A percentile compares a stretch with the other conserved stretches of the same genome.
These are phyloP conservation scores for Nyctalus aviator DNA, from an alignment of 2,797 vertebrate species.

Conservation along the genomic window DNA sequence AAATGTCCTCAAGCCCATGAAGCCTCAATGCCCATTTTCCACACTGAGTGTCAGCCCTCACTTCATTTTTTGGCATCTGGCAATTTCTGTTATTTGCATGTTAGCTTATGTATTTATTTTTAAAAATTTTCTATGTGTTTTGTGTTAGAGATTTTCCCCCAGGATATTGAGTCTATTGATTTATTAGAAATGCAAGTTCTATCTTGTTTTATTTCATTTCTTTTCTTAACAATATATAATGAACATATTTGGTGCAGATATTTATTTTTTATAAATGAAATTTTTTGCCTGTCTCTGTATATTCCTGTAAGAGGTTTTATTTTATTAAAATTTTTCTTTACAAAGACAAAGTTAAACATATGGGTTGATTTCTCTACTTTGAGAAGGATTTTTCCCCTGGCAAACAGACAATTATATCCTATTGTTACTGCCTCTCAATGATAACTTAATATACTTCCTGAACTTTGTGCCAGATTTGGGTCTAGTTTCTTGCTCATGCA, in stretches of 20 bases:
- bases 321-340: slow-evolving; percentile 26
- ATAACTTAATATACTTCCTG: slow-evolving; percentile 38
- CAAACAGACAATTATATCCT: slow-evolving; percentile 1
- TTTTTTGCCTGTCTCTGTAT: slow-evolving; percentile 9
- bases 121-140: neutral
- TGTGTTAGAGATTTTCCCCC: neutral
- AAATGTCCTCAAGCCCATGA: neutral
- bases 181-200: slow-evolving; percentile 29
- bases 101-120: neutral
- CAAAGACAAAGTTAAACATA: slow-evolving; percentile 43
- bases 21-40: neutral
- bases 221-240: slow-evolving; percentile 55
- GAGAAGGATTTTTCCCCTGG: slow-evolving; percentile 28
- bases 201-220: slow-evolving; percentile 27
- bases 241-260: slow-evolving; percentile 30
- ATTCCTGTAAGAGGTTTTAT: slow-evolving; percentile 53
- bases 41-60: neutral
- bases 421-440: slow-evolving; percentile 19
- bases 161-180: neutral
- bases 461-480: slow-evolving; percentile 34
- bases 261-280: slow-evolving; percentile 63
- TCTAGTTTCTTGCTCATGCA: slow-evolving; percentile 13
- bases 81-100: neutral
- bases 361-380: slow-evolving; percentile 43
- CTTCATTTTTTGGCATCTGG: neutral